These are phyloP conservation scores for Chelon auratus DNA, from an alignment of 2,797 vertebrate genomes.

Conservation along the genomic window DNA sequence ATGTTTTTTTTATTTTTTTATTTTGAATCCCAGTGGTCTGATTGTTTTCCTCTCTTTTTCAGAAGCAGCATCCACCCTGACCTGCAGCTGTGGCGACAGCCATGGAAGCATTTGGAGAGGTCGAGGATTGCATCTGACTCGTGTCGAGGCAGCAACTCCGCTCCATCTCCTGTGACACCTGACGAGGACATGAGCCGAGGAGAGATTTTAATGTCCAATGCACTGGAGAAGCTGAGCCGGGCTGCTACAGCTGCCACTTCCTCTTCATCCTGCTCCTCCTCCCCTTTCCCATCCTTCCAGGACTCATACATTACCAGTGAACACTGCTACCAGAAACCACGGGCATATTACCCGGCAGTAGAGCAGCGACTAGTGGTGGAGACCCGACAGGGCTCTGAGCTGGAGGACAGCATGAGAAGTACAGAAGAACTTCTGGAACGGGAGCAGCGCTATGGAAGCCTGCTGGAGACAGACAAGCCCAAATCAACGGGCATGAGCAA, in stretches of 20 bases:
- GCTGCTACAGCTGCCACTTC: conserved; percentile 70
- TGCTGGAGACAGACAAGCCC: conserved; percentile 74
- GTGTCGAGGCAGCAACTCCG: conserved; percentile 55
- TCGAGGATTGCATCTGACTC: conserved; percentile 77
- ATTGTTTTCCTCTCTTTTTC: neutral
- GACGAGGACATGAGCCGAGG: conserved; percentile 79
- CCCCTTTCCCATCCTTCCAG: conserved; percentile 85
- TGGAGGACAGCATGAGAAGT: conserved; percentile 90
- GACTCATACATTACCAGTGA: conserved; percentile 96
- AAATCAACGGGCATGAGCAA: conserved; percentile 75
- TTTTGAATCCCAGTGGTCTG: neutral
- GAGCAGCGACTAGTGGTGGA: conserved; percentile 96
- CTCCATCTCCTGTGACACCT: conserved; percentile 64
- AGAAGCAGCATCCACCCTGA: conserved; percentile 93
- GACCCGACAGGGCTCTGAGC: conserved; percentile 88
- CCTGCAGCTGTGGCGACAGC: conserved; percentile 93
- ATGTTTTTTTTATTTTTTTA: neutral
- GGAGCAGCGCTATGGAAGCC: conserved; percentile 84
- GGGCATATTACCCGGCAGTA: conserved; percentile 93
- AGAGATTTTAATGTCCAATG: conserved; percentile 85
- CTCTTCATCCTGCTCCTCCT: conserved; percentile 72
- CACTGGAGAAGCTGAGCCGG: conserved; percentile 85
- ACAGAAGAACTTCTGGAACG: conserved; percentile 89
- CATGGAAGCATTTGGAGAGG: conserved; percentile 91
- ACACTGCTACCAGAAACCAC: conserved; percentile 98